A percentile compares a stretch with the other conserved stretches of the same genome.
Evolutionary conservation across 2,797 vertebrate species (phyloP).

Genomic region (Tenualosa thibaudeaui): DNA sequence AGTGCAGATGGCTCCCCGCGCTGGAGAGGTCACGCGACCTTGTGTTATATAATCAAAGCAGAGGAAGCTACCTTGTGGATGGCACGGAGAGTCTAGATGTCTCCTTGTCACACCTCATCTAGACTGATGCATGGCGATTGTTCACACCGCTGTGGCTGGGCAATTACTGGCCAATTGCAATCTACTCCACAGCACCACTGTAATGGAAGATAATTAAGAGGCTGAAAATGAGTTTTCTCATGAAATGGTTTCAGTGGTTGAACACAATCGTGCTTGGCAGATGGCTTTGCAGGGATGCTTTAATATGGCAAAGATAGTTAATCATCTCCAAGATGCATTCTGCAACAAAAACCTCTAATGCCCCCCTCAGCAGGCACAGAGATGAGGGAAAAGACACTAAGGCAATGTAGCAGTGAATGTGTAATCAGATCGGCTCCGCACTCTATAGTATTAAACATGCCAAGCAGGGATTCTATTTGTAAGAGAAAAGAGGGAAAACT

Average conservation of each 20-base stretch:
- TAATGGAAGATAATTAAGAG: conserved; percentile 99
- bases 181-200: conserved; percentile 89
- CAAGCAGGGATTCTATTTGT: background rate
- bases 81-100: conserved; percentile 87
- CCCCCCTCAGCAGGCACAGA: conserved; percentile 67
- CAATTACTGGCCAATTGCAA: conserved; percentile 99
- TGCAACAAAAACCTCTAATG: conserved; percentile 84
- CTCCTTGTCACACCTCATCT: conserved; percentile 98
- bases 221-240: conserved; percentile 98
- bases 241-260: conserved; percentile 92
- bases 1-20: background rate
- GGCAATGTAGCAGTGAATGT: conserved; percentile 1
- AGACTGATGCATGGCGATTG: conserved; percentile 91
- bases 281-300: conserved; percentile 86
- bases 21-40: conserved; percentile 70
- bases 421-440: background rate
- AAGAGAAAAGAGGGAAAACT: background rate
- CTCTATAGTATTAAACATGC: background rate
- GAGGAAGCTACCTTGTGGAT: conserved; percentile 91
- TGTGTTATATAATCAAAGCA: conserved; percentile 84
- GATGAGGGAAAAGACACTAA: background rate
- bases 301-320: conserved; percentile 91
- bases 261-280: conserved; percentile 94
- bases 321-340: conserved; percentile 89
- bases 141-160: conserved; percentile 84